A percentile compares a stretch with the other conserved stretches of the same genome.
phyloP scores from a whole-genome alignment of 2,888 invertebrate genomes.

The Mongoloraphidia duomilia region DNA sequence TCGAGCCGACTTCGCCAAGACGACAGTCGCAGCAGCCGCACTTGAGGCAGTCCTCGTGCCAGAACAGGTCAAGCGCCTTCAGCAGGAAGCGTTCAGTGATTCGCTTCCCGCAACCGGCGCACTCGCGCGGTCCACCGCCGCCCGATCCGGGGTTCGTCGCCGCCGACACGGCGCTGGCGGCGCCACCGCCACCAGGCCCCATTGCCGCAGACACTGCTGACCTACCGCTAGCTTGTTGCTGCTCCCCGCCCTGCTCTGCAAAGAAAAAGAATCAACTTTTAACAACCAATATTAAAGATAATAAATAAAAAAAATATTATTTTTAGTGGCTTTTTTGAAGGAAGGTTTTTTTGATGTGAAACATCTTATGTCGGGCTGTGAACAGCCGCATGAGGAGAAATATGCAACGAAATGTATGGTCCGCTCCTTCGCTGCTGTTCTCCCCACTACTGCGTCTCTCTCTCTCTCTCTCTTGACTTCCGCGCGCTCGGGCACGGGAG shows the following conservation, averaged over 20 bases:
- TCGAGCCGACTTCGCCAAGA: slow-evolving; percentile 85
- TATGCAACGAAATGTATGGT: no score
- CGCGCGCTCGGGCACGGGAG: no score
- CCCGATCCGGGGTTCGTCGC: background rate
- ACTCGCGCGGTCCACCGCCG: slow-evolving; percentile 22
- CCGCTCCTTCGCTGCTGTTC: no score
- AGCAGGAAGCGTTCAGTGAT: slow-evolving; percentile 72
- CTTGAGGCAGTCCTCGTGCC: slow-evolving; percentile 91
- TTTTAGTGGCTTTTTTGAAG: no score
- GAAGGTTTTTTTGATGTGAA: no score
- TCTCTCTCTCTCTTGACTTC: no score
- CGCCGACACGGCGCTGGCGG: background rate
- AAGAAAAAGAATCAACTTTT: background rate
- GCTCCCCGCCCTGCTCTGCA: slow-evolving; percentile 1
- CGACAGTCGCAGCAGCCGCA: slow-evolving; percentile 87
- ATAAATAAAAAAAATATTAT: no score
- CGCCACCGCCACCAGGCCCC: background rate
- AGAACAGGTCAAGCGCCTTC: slow-evolving; percentile 76
- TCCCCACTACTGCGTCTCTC: no score
- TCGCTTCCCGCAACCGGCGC: slow-evolving; percentile 73
- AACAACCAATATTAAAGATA: background rate
- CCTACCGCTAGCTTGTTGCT: background rate
- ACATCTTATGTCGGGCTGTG: no score
- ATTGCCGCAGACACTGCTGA: background rate
- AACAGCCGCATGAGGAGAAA: no score